phyloP scores from a whole-genome alignment of 1,140 invertebrate genomes.

The Holcopasites calliopsidis region DNA sequence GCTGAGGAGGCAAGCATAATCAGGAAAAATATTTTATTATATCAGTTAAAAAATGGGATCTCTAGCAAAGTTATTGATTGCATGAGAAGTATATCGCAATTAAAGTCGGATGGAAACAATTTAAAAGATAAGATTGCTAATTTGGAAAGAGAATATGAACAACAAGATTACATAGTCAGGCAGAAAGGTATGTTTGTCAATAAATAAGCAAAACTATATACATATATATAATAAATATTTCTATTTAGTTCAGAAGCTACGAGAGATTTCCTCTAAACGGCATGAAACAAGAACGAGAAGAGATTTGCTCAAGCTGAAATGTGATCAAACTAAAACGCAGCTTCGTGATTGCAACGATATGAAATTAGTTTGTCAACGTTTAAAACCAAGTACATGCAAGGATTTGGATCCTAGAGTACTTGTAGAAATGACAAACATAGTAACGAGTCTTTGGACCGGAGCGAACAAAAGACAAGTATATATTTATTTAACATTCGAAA shows the following conservation, averaged over 20 bases:
- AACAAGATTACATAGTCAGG: constrained; percentile 65
- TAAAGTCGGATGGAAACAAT: constrained; percentile 58
- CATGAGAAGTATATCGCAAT: constrained; percentile 53
- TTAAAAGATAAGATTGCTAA: constrained; percentile 60
- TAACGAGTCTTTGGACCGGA: constrained; percentile 65
- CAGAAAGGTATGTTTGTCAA: constrained; percentile 66
- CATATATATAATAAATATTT: constrained; percentile 19
- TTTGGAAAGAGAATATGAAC: constrained; percentile 66
- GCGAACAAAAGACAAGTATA: constrained; percentile 67
- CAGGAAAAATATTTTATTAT: constrained; percentile 72
- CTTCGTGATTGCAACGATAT: constrained; percentile 67
- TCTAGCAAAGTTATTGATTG: constrained; percentile 61
- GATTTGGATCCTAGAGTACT: constrained; percentile 63
- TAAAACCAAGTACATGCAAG: constrained; percentile 66
- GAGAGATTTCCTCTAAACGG: constrained; percentile 46
- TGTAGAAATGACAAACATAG: constrained; percentile 62
- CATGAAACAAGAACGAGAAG: constrained; percentile 55
- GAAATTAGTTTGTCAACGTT: constrained; percentile 66
- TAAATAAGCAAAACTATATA: neutral
- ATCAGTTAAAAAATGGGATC: constrained; percentile 63
- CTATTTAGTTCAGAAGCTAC: constrained; percentile 59
- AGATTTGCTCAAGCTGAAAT: constrained; percentile 66
- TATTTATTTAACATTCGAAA: constrained; percentile 17
- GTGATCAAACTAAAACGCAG: constrained; percentile 62
- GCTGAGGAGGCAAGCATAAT: constrained; percentile 60